Base-by-base conservation (phyloP, 2,888 invertebrate genomes). In the Altica lythri region DNA sequence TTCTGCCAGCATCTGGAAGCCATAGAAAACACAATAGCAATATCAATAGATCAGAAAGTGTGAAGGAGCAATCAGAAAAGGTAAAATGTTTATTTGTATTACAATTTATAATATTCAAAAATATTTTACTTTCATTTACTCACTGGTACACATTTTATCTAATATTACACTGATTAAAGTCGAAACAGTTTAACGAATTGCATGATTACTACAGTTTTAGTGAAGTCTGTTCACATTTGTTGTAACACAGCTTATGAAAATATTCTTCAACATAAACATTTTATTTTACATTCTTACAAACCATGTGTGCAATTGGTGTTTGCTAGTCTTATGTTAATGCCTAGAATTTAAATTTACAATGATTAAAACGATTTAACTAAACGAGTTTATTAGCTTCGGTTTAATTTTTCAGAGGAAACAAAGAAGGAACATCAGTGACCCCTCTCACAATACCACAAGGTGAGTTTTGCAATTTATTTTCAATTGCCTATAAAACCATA, bases 361-460 rank as follows among this genome's bases (percentile, higher is more conserved):
- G 22, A 19, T 19, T 19, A 19, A 3, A 19, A 19, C 3, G 22
- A 19, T 19, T 6, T 6, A 5, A 19, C 22, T 14, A 18, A 40
- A 5, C 18, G 2, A 17, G 14, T 17, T 37, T 40, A 34, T 9
- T 38, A 22, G 18, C 27, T 25, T 53, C 40, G 30, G 10, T 47
- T 62, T 43, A 46, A 16, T 55, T 60, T 68, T 64, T 57, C 81
- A 86, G 83, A 79, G 79, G 68, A 82, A 87, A 67, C 86, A 85
- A 72, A 83, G 86, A 67, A 81, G 89, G 69, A 90, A 90, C 78
- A 87, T 88, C 67, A 89, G 89, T 70, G 90, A 90, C 79, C 90
- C 90, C 38, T 88, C 88, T 77, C 82, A 88, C 68, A 86, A 86
- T 60, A 85, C 85, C 74, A 83, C 83, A 66, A 81, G 80, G 85